phyloP scores from a whole-genome alignment of 2,797 vertebrate genomes.

The Netta rufina region DNA sequence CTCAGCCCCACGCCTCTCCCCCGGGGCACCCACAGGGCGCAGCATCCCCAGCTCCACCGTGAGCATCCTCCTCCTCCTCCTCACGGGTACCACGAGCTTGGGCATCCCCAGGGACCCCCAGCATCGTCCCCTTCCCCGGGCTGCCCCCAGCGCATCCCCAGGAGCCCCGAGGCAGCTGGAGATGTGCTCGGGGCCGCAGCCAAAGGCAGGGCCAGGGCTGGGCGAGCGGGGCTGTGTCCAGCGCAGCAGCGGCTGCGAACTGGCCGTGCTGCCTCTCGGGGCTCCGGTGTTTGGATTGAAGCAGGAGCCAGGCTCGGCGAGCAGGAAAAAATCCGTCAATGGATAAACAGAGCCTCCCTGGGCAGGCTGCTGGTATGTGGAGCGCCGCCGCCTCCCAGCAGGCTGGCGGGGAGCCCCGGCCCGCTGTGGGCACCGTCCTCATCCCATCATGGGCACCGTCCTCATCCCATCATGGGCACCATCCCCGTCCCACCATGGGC shows the following conservation, averaged over 20 bases:
- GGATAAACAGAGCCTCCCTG: neutral
- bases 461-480: neutral
- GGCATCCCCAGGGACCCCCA: neutral
- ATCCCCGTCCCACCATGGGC: neutral
- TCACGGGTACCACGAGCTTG: neutral
- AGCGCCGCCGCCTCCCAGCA: neutral
- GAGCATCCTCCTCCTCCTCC: neutral
- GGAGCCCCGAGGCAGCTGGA: neutral
- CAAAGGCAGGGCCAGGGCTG: neutral
- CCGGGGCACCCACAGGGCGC: rapidly evolving
- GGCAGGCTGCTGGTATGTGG: neutral
- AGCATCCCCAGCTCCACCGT: rapidly evolving
- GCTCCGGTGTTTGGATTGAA: neutral
- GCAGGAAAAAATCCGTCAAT: constrained; percentile 5
- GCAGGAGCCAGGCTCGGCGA: neutral
- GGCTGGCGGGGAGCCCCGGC: neutral
- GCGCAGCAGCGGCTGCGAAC: neutral
- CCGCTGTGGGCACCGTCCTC: neutral
- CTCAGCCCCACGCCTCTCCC: neutral
- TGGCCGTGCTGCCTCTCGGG: neutral
- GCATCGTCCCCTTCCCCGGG: neutral
- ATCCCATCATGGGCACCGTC: neutral
- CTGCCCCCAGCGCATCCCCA: neutral
- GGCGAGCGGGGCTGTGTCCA: neutral
- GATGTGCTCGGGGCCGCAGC: neutral